A percentile compares a stretch with the other conserved stretches of the same genome.
These are phyloP conservation scores for Cinclus mexicanus DNA, from an alignment of 2,113 vertebrate genomes.

Conservation along the genomic window DNA sequence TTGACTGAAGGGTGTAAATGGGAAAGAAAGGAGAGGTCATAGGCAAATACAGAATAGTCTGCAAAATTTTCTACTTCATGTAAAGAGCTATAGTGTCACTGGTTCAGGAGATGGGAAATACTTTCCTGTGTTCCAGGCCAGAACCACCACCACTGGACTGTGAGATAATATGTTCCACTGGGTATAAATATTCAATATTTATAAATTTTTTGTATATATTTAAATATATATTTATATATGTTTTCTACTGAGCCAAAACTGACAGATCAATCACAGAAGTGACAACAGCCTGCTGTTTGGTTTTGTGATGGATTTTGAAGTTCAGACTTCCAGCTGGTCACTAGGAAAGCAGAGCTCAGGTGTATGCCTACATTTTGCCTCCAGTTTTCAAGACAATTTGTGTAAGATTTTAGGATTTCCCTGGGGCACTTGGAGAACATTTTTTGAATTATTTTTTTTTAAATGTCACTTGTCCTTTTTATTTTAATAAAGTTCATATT, in stretches of 20 bases:
- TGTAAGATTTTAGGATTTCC: background rate
- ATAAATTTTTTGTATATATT: too few species aligned
- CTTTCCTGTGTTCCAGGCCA: background rate
- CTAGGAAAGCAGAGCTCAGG: background rate
- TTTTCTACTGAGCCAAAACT: background rate
- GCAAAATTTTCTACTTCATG: background rate
- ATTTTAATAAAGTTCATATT: background rate
- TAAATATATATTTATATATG: too few species aligned
- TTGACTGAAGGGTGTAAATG: background rate
- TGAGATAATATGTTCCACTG: background rate
- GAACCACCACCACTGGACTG: background rate
- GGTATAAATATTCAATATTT: background rate
- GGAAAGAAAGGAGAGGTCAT: background rate
- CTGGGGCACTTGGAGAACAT: background rate
- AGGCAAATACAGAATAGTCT: background rate
- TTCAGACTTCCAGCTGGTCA: background rate
- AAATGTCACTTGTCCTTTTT: background rate
- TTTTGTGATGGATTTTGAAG: background rate
- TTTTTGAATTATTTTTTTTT: background rate
- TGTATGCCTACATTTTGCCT: background rate
- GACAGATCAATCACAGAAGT: background rate
- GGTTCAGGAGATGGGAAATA: background rate
- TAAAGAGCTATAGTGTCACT: fast-evolving
- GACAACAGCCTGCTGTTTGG: background rate
- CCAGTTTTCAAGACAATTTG: background rate